phyloP scores from a whole-genome alignment of 2,797 vertebrate genomes.

The Mormyrus proboscirostris region DNA sequence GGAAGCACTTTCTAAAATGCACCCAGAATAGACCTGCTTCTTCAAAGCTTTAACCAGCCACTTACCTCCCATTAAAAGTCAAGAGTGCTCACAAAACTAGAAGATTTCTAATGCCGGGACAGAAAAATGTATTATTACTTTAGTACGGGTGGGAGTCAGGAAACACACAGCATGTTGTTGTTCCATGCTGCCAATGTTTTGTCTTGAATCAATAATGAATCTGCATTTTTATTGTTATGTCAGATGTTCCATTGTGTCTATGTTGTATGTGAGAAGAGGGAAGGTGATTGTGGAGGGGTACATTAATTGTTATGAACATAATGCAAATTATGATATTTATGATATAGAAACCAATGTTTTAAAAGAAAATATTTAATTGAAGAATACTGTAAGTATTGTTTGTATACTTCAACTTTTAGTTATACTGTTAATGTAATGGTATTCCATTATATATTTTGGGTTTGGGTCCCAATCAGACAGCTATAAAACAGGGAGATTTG shows the following conservation, averaged over 20 bases:
- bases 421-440: not conserved
- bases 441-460: not conserved
- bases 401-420: not conserved
- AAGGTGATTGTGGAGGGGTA: not conserved
- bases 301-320: not conserved
- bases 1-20: not conserved
- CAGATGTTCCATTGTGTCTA: not conserved
- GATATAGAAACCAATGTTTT: not conserved
- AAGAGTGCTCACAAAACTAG: not conserved
- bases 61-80: not conserved
- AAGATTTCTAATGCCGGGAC: not conserved
- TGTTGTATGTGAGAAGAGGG: not conserved
- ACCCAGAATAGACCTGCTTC: not conserved
- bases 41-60: not conserved
- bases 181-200: not conserved
- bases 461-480: not conserved
- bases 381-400: not conserved
- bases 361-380: not conserved
- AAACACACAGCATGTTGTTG: not conserved
- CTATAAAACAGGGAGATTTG: too few relatives aligned
- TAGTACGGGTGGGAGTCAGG: not conserved
- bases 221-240: not conserved
- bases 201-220: not conserved
- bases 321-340: not conserved
- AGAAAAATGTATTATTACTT: not conserved